Base-by-base conservation (phyloP, 2,888 invertebrate species). In the Polydrusus cervinus region DNA sequence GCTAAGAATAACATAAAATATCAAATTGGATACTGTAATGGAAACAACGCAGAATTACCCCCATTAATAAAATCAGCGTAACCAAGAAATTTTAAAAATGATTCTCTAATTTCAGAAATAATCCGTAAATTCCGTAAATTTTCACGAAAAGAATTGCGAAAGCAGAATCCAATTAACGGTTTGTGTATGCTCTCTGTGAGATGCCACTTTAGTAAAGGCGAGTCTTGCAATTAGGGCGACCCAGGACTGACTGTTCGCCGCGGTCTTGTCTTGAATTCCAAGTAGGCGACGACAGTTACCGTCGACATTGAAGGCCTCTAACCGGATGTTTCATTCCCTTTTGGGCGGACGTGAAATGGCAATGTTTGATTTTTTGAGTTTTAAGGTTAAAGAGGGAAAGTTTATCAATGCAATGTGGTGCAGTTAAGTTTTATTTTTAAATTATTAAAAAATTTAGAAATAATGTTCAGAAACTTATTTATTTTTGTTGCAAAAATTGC, bases 121-220 rank as follows among this genome's bases (percentile, higher is more conserved):
- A 25, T 25, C 25, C 25, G 1, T 25, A 62, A 43, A 1, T 25
- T n/a, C 1, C n/a, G 2, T 18, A 45, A 69, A 69, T 57, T 45
- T 13, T 57, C 7, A 45, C 3, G 45, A 68, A 60, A 69, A 70
- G 25, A 70, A 62, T 40, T 25, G n/a, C 18, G 18, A 14, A 53
- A 51, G 14, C 38, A 38, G 57, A 74, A 70, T 70, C 70, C 64
- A 74, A 74, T 74, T 74, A 74, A 69, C 64, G 60, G 57, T 57
- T 70, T 74, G 65, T 65, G 68, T 74, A 69, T 74, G 74, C 74
- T 45, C 65, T 57, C 69, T 60, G 40, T 74, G 74, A 74, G 57
- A 74, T 70, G 57, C 62, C 64, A 70, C 69, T 74, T 74, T 70
- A 70, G 69, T 62, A 25, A 65, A 47, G 64, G 69, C 69, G 57